These are phyloP conservation scores for Lepidurus apus DNA, from an alignment of 1,140 invertebrate species.

Conservation along the genomic window DNA sequence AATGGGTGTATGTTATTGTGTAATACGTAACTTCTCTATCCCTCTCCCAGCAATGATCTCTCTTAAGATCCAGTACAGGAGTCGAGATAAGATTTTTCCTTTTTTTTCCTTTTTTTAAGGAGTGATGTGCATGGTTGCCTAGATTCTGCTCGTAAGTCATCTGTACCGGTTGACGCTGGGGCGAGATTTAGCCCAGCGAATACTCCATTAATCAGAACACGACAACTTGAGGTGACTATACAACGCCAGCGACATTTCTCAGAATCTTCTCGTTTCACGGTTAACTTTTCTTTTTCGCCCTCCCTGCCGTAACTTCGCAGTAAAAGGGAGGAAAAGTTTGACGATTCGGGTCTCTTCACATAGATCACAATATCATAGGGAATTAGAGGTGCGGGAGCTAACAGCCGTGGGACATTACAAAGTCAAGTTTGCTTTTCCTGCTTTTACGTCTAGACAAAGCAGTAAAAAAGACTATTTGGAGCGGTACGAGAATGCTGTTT, in stretches of 20 bases:
- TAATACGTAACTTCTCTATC: not conserved
- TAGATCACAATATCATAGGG: not conserved
- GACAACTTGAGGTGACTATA: not conserved
- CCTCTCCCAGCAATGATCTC: not conserved
- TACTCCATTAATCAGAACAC: not conserved
- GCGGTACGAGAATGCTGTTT: too few species aligned
- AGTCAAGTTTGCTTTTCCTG: too few species aligned
- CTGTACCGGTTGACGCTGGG: not conserved
- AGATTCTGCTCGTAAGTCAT: not conserved
- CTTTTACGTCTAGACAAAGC: too few species aligned
- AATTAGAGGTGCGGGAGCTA: too few species aligned
- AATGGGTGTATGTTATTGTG: not conserved
- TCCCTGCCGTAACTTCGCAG: not conserved
- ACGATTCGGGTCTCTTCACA: not conserved
- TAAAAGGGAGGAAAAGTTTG: not conserved
- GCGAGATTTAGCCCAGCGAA: not conserved
- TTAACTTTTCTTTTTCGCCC: not conserved
- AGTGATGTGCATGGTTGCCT: not conserved
- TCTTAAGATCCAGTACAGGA: not conserved
- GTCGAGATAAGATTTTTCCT: not conserved
- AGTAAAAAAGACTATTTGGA: too few species aligned
- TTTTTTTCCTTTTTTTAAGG: not conserved
- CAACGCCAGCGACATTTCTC: not conserved
- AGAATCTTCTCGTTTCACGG: not conserved
- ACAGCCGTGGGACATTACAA: too few species aligned